phyloP scores from a whole-genome alignment of 2,113 vertebrate genomes.

The Scytalopus superciliaris region DNA sequence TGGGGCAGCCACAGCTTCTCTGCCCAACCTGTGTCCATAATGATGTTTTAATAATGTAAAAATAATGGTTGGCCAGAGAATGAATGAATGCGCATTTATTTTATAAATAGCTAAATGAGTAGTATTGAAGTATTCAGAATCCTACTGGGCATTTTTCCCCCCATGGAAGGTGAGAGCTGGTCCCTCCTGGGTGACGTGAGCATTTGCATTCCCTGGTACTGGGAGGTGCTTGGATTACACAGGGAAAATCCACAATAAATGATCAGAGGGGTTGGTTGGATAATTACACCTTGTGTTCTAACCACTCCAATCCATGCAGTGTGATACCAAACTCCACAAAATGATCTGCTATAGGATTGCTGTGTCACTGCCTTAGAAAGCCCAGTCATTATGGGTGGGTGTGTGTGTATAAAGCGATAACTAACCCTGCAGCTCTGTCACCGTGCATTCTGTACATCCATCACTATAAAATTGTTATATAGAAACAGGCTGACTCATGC shows the following conservation, averaged over 20 bases:
- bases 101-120: not conserved
- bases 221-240: not conserved
- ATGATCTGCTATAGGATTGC: fast-evolving
- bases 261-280: not conserved
- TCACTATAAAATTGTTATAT: fast-evolving
- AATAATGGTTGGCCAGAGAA: not conserved
- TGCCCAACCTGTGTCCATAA: not conserved
- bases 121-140: too few relatives aligned
- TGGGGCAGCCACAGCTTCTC: not conserved
- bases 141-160: fast-evolving
- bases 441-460: not conserved
- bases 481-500: fast-evolving
- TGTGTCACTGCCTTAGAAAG: not conserved
- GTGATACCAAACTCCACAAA: fast-evolving
- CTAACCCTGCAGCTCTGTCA: fast-evolving
- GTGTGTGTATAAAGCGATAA: not conserved
- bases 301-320: fast-evolving
- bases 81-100: fast-evolving
- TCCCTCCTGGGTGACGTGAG: not conserved
- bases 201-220: fast-evolving
- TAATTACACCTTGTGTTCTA: not conserved
- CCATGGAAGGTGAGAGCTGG: fast-evolving
- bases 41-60: not conserved
- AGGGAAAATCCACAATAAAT: not conserved
- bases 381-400: fast-evolving